Base-by-base conservation (phyloP, 2,113 vertebrate species). In the Condylura cristata region DNA sequence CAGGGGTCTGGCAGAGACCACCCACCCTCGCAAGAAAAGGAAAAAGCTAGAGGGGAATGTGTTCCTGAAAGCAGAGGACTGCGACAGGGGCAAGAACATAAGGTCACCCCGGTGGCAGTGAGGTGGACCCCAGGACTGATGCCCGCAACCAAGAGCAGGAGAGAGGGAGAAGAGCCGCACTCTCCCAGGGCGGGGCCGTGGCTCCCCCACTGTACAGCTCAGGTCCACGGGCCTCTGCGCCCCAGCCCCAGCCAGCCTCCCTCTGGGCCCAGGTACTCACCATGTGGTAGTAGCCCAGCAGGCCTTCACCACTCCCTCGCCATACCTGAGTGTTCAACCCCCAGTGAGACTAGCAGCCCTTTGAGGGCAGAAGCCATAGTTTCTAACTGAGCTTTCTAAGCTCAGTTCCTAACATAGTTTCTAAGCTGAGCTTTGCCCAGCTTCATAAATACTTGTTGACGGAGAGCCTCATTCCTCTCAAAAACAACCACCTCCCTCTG, bases 1-100 rank as follows among this genome's bases (percentile, higher is more conserved):
- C 75, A 81, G 76, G 66, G 44, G 30, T 30, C 72, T 76, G 71
- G 81, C 81, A 60, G 74, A 79, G 74, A 82, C 32, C 66, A 76
- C 74, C 28, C 39, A 7, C 58, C 46, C 37, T 5, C 24, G 32
- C 46, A 80, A 71, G 28, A 70, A 89, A 88, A 90, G 63, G 11
- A 72, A 80, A 89, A 30, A 53, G 37, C n/a, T 32, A 34, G 39
- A 61, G 89, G 72, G 39, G 93, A 85, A 14, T 0, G 3, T 13
- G 48, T 37, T 80, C 75, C 56, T 26, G 48, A 46, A 60, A 75
- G 51, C 48, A 90, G 66, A 90, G 53, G 32, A 51, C 44, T 30
- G 60, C 32, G 61, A 56, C 1, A 2, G 37, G 13, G 14, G 17
- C 44, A 89, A 75, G 44, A 76, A 79, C 20, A 46, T 6, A 44